These are phyloP conservation scores for Epinephelus malabaricus DNA, from an alignment of 2,797 vertebrate species.

Conservation along the genomic window DNA sequence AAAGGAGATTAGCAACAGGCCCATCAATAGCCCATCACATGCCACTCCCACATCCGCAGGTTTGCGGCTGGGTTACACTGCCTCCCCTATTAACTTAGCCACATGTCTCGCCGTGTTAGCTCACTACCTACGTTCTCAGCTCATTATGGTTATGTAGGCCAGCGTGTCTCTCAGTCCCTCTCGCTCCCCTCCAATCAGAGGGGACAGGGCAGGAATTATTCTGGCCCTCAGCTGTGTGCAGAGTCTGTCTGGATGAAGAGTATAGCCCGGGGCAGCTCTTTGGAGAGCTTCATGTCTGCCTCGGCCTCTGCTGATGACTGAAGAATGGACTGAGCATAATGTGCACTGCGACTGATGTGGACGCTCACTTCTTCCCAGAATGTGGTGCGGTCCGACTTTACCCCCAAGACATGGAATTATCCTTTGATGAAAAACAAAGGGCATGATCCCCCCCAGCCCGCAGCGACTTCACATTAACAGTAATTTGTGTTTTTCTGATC, in stretches of 20 bases:
- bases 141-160: constrained; percentile 83
- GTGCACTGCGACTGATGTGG: constrained; percentile 41
- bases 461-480: constrained; percentile 22
- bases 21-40: constrained; percentile 64
- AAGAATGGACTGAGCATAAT: constrained; percentile 52
- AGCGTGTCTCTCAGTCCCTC: constrained; percentile 50
- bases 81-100: constrained; percentile 51
- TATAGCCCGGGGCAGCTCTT: constrained; percentile 68
- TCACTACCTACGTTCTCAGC: constrained; percentile 50
- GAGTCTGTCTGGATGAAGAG: constrained; percentile 64
- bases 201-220: constrained; percentile 67
- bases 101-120: constrained; percentile 71
- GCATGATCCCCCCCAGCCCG: not conserved
- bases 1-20: constrained; percentile 64
- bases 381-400: constrained; percentile 35
- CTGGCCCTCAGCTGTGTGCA: constrained; percentile 66
- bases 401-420: constrained; percentile 42
- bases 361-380: constrained; percentile 35
- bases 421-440: constrained; percentile 44
- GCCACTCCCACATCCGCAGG: constrained; percentile 43
- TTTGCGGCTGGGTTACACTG: constrained; percentile 31
- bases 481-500: constrained; percentile 56
- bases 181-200: constrained; percentile 45
- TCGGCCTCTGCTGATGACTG: constrained; percentile 41
- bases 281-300: constrained; percentile 51